Conservation (phyloP, 64 coral and sea anemone species). For the Dendrophyllia cribrosa region DNA sequence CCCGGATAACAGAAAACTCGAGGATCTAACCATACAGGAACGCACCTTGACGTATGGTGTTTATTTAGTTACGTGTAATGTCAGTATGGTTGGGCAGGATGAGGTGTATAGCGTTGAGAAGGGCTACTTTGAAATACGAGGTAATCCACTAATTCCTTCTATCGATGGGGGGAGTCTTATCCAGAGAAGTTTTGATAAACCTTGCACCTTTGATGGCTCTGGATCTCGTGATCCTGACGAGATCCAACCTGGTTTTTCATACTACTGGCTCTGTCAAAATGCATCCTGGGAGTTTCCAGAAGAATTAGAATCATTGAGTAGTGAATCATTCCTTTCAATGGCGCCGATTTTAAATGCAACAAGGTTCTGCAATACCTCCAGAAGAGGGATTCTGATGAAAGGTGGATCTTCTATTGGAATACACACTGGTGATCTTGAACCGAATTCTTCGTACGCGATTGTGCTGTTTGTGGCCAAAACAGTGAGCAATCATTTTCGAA, state of each 20-base stretch:
- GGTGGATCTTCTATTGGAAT: conserved; percentile 9
- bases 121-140: conserved; percentile 25
- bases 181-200: neutral
- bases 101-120: neutral
- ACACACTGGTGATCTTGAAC: neutral
- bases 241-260: neutral
- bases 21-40: conserved; percentile 1
- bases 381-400: neutral
- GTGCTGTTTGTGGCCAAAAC: conserved; percentile 23
- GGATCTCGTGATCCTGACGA: conserved; percentile 33
- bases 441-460: neutral
- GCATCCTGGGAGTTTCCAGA: neutral
- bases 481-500: conserved; percentile 18
- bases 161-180: conserved; percentile 33
- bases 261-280: conserved; percentile 47
- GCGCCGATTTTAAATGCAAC: neutral
- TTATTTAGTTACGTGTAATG: conserved; percentile 10
- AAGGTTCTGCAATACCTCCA: neutral
- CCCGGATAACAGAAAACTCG: conserved; percentile 1
- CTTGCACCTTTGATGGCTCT: neutral
- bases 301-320: neutral
- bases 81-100: conserved; percentile 12
- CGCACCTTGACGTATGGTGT: conserved; percentile 31
- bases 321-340: neutral
- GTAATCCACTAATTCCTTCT: neutral